Evolutionary conservation across 1,140 invertebrate genomes (phyloP), one percentile per base, ranked within the genome.

Genomic region (Uloborus diversus): DNA sequence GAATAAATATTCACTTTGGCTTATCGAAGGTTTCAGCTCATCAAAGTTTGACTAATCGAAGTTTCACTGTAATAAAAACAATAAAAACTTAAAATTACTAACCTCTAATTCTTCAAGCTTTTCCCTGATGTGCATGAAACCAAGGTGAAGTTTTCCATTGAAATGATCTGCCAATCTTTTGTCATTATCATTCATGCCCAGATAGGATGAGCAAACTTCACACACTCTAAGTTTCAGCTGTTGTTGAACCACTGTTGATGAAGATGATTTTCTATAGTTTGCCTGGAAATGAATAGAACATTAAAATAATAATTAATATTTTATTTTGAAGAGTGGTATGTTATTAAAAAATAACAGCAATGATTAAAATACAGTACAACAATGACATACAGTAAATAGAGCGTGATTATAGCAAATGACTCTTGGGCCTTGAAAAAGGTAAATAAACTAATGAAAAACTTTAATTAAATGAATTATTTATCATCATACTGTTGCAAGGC

Each of bases 131-230:
- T 96, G 96, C 69, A 99, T 99, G 86, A 99, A 99, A 20, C 98
- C 98, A 32, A 99, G 89, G 91, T 99, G 98, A 51, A 99, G 89
- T 88, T 99, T 99, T 33, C 98, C 98, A 64, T 97, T 97, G 88
- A 99, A 99, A 87, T 99, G 98, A 89, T 99, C 98, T 27, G 97
- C 97, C 35, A 99, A 88, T 42, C 98, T 92, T 71, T 97, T 89
- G 85, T 99, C 98, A 85, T 99, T 99, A 86, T 99, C 98, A 86
- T 99, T 96, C 82, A 99, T 99, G 71, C 98, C 98, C 62, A 99
- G 89, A 86, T 99, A 99, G 0, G 97, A 96, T 4, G 96, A 97
- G 87, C 97, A 99, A 0, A 97, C 95, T 87, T 99, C 98, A 88
- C 98, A 99, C 7, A 99, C 98, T 3, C 98, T 89, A 64, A 99